phyloP scores from a whole-genome alignment of 2,888 invertebrate genomes.

The Gandaritis pyraliata region DNA sequence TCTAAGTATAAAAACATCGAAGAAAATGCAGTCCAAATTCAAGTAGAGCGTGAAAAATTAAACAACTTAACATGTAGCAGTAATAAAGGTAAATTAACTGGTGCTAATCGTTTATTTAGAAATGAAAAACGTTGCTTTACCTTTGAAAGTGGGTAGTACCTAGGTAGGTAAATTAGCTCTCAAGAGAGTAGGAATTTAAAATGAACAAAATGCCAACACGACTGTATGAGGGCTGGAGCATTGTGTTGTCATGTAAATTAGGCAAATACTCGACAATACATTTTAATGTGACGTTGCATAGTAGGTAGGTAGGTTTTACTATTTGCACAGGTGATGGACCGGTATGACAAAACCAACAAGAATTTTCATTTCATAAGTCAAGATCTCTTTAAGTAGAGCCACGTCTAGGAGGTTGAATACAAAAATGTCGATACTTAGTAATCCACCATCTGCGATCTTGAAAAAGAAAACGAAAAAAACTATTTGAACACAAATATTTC shows the following conservation, averaged over 20 bases:
- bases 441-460: conserved; percentile 54
- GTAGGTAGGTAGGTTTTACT: conserved; percentile 24
- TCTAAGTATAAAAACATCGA: conserved; percentile 31
- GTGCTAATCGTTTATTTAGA: conserved; percentile 27
- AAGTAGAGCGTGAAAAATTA: conserved; percentile 38
- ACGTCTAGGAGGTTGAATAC: conserved; percentile 3
- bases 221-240: conserved; percentile 22
- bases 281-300: conserved; percentile 41
- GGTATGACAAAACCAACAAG: conserved; percentile 24
- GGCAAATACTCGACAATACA: conserved; percentile 40
- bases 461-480: conserved; percentile 72
- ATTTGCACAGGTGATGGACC: conserved; percentile 51
- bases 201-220: conserved; percentile 33
- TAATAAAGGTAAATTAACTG: conserved; percentile 29
- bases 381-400: conserved; percentile 3
- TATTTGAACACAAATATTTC: conserved; percentile 75
- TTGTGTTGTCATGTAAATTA: conserved; percentile 43
- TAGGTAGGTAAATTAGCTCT: conserved; percentile 4
- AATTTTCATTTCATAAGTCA: conserved; percentile 14
- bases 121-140: conserved; percentile 10
- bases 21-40: conserved; percentile 35
- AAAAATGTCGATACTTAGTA: conserved; percentile 39
- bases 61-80: conserved; percentile 28
- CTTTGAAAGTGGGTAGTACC: conserved; percentile 11
- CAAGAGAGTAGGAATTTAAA: conserved; percentile 32